Evolutionary conservation across 1,140 invertebrate genomes (phyloP).

Genomic region (Alviniconcha marisindica): DNA sequence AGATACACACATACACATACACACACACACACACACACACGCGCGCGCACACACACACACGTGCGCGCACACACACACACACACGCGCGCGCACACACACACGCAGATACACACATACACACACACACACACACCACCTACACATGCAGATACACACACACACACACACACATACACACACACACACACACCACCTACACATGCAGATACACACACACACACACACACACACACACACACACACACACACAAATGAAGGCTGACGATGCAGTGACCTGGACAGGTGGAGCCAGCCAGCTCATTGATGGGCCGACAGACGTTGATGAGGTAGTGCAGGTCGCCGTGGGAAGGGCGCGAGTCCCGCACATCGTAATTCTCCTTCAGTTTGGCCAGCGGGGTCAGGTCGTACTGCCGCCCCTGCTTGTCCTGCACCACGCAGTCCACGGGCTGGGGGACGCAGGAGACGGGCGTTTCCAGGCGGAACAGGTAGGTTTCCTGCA

Average conservation of each 20-base stretch:
- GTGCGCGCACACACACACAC: no score
- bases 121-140: no score
- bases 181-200: no score
- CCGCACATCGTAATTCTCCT: slow-evolving; percentile 54
- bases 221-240: no score
- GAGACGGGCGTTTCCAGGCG: slow-evolving; percentile 64
- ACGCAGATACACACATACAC: no score
- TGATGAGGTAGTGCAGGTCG: slow-evolving; percentile 64
- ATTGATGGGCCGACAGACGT: slow-evolving; percentile 69
- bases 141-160: not conserved
- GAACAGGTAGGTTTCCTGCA: slow-evolving; percentile 54
- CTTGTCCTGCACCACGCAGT: slow-evolving; percentile 65
- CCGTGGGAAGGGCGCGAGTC: slow-evolving; percentile 51
- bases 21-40: no score
- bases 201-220: no score
- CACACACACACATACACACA: no score
- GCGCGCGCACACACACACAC: no score
- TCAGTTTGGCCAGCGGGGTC: slow-evolving; percentile 51
- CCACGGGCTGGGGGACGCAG: slow-evolving; percentile 61
- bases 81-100: no score
- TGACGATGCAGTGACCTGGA: slow-evolving; percentile 58
- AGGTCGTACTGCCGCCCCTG: slow-evolving; percentile 66
- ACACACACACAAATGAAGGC: slow-evolving; percentile 2
- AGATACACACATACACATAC: no score
- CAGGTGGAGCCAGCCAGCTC: slow-evolving; percentile 51